Conservation (phyloP, 2,888 invertebrate genomes). For the Caenorhabditis sp. region DNA sequence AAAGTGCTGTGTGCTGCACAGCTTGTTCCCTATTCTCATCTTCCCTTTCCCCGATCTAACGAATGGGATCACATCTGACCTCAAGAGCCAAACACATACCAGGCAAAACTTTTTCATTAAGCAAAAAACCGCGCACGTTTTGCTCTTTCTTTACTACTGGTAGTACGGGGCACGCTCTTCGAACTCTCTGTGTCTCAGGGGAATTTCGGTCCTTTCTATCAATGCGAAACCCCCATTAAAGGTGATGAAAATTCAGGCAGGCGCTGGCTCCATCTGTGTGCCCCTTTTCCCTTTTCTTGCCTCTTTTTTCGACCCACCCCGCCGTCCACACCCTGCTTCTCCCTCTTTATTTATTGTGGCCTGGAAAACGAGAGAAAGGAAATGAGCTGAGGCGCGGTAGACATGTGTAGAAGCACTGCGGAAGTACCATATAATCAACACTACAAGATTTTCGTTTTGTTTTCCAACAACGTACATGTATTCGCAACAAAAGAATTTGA, state of each 20-base stretch:
- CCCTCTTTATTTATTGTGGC: slow-evolving; percentile 44
- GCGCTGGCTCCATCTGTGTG: slow-evolving; percentile 7
- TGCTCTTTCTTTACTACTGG: slow-evolving; percentile 26
- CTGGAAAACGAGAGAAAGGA: slow-evolving; percentile 46
- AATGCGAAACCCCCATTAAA: slow-evolving; percentile 56
- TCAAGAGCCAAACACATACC: background rate
- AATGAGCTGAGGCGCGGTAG: slow-evolving; percentile 53
- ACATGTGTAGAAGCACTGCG: slow-evolving; percentile 55
- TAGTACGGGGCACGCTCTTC: slow-evolving; percentile 45
- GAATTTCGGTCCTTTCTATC: slow-evolving; percentile 37
- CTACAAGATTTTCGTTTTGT: slow-evolving; percentile 31
- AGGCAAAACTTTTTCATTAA: slow-evolving; percentile 51
- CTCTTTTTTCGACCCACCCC: slow-evolving; percentile 24
- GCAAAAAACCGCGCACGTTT: slow-evolving; percentile 30
- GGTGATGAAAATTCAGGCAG: slow-evolving; percentile 65
- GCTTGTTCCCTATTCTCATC: background rate
- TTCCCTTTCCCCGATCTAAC: slow-evolving; percentile 19
- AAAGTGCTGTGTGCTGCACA: slow-evolving; percentile 28
- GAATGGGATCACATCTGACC: slow-evolving; percentile 22
- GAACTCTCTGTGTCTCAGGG: slow-evolving; percentile 50
- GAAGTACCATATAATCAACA: slow-evolving; percentile 61
- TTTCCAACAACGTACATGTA: slow-evolving; percentile 37
- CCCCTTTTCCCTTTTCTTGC: background rate
- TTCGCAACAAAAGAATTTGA: slow-evolving; percentile 49
- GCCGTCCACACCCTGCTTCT: slow-evolving; percentile 31